phyloP scores from a whole-genome alignment of 1,140 invertebrate species.

The Drosophila chauvacae region DNA sequence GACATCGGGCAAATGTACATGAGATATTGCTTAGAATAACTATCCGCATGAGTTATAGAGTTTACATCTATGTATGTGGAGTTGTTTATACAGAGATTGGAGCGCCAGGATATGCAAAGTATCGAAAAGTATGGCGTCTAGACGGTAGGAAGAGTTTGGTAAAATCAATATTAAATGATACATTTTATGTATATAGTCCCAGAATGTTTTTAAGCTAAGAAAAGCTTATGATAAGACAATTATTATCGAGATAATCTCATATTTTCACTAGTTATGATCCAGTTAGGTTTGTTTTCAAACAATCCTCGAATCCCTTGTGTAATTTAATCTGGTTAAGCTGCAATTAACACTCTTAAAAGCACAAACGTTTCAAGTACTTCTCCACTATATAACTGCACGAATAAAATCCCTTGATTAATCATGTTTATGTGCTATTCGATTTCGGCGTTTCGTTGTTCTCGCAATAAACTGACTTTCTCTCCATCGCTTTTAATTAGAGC shows the following conservation, averaged over 20 bases:
- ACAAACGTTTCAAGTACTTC: not conserved
- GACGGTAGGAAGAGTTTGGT: not conserved
- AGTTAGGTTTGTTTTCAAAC: not conserved
- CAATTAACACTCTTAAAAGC: not conserved
- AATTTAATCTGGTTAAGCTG: not conserved
- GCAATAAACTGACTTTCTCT: not conserved
- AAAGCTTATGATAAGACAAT: not conserved
- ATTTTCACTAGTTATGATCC: not conserved
- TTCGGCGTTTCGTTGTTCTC: slow-evolving; percentile 3
- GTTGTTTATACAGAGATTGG: slow-evolving; percentile 43
- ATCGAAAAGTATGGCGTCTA: slow-evolving; percentile 42
- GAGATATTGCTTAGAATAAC: slow-evolving; percentile 71
- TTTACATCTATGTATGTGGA: slow-evolving; percentile 35
- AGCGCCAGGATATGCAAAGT: slow-evolving; percentile 39
- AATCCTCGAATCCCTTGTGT: not conserved
- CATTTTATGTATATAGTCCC: not conserved
- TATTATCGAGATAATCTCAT: not conserved
- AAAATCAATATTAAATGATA: not conserved
- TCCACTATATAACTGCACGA: not conserved
- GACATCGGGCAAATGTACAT: slow-evolving; percentile 73
- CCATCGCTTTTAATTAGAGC: slow-evolving; percentile 5
- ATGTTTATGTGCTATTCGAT: slow-evolving; percentile 12
- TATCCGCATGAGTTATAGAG: slow-evolving; percentile 50
- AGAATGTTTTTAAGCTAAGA: not conserved
- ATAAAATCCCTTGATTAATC: slow-evolving; percentile 7